Conservation (phyloP, 2,888 invertebrate species). For the Watsonalla cultraria region DNA sequence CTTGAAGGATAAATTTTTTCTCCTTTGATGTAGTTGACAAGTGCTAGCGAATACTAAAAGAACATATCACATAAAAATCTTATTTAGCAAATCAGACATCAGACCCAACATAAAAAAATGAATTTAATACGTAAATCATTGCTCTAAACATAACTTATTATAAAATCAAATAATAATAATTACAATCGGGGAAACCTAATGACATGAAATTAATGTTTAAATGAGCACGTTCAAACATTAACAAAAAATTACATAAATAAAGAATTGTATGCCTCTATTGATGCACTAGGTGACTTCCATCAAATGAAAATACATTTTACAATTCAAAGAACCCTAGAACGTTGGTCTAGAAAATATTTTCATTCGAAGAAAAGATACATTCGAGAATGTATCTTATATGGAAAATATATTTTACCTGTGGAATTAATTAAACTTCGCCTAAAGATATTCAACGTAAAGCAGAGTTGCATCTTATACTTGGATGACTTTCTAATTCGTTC, state of each 20-base stretch:
- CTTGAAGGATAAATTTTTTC: not conserved
- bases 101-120: too few species aligned
- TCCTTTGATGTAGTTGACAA: not conserved
- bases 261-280: too few species aligned
- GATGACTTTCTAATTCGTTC: not conserved
- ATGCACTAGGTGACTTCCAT: too few species aligned
- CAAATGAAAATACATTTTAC: too few species aligned
- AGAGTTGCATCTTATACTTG: conserved; percentile 13
- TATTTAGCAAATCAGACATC: not conserved
- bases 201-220: too few species aligned
- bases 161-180: too few species aligned
- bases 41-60: not conserved
- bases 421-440: conserved; percentile 25
- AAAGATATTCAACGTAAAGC: conserved; percentile 18
- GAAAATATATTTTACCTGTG: conserved; percentile 12
- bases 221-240: too few species aligned
- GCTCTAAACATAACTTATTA: too few species aligned
- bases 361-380: too few species aligned
- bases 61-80: not conserved
- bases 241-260: too few species aligned
- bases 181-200: too few species aligned
- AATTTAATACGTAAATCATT: too few species aligned
- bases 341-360: not conserved
- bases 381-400: not conserved
- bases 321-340: not conserved